A percentile compares a stretch with the other conserved stretches of the same genome.
Conservation (phyloP, 2,113 vertebrate species). For the Ptyas mucosa region DNA sequence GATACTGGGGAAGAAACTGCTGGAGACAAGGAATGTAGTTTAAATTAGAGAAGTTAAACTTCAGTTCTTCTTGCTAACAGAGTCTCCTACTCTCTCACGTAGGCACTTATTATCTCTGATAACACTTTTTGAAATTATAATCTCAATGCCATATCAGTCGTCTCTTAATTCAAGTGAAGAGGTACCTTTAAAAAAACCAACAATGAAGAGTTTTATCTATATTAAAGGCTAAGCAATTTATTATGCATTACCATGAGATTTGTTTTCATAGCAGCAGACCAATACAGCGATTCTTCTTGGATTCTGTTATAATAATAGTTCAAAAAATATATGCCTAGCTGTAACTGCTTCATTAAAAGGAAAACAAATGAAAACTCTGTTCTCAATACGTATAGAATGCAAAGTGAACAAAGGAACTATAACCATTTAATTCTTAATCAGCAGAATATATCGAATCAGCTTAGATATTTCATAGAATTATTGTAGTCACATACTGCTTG, state of each 20-base stretch:
- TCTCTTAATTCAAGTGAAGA: neutral
- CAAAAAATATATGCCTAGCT: constrained; percentile 1
- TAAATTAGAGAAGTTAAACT: constrained; percentile 34
- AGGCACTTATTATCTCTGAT: constrained; percentile 21
- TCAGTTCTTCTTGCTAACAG: constrained; percentile 6
- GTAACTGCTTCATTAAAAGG: neutral
- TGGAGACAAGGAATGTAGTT: neutral
- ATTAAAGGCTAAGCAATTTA: neutral
- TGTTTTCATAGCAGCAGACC: neutral
- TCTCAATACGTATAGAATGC: neutral
- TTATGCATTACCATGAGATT: neutral
- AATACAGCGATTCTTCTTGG: neutral
- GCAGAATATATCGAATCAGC: neutral
- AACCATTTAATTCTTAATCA: neutral
- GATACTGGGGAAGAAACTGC: neutral
- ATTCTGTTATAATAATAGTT: neutral
- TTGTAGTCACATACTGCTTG: neutral
- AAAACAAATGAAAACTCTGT: neutral
- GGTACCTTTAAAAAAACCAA: neutral
- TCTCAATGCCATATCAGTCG: constrained; percentile 19
- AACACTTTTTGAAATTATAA: constrained; percentile 8
- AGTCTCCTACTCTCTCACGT: neutral
- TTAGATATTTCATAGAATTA: neutral
- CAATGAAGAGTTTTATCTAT: neutral
- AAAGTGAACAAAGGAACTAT: neutral